These are phyloP conservation scores for Paramisgurnus dabryanus DNA, from an alignment of 2,113 vertebrate species.

Conservation along the genomic window DNA sequence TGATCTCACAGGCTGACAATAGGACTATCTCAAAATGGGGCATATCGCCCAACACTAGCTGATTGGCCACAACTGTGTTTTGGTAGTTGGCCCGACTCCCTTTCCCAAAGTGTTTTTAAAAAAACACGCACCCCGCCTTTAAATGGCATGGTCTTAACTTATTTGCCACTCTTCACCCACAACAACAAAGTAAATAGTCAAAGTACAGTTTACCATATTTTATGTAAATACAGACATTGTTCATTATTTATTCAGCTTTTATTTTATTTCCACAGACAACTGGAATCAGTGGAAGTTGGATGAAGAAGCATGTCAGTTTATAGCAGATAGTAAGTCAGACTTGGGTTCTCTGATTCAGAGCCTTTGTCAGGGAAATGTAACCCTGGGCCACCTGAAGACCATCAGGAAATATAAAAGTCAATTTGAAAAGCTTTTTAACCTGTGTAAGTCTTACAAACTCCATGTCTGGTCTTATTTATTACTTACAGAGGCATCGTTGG, in stretches of 20 bases:
- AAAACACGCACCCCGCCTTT: too few relatives aligned
- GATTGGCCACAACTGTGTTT: too few relatives aligned
- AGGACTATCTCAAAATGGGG: too few relatives aligned
- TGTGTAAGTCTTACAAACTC: slow-evolving; percentile 60
- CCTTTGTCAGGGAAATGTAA: slow-evolving; percentile 63
- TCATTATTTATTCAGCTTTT: not conserved
- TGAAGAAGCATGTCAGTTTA: slow-evolving; percentile 53
- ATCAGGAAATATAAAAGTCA: slow-evolving; percentile 58
- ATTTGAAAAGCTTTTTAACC: slow-evolving; percentile 63
- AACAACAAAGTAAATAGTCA: not conserved
- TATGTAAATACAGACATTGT: not conserved
- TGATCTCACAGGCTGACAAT: too few relatives aligned
- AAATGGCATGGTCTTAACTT: not conserved
- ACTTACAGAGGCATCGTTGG: not conserved
- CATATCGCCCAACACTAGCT: too few relatives aligned
- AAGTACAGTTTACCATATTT: too few relatives aligned
- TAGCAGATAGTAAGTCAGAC: slow-evolving; percentile 49
- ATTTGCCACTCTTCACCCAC: not conserved
- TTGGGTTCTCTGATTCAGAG: slow-evolving; percentile 58
- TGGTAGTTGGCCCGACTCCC: too few relatives aligned
- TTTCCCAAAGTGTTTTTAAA: too few relatives aligned
- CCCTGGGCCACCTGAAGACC: slow-evolving; percentile 61
- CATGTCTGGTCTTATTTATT: not conserved
- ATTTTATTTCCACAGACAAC: slow-evolving; percentile 51
- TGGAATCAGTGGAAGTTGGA: slow-evolving; percentile 64